Evolutionary conservation across 1,140 invertebrate species (phyloP).

Genomic region (Dinoponera quadriceps): DNA sequence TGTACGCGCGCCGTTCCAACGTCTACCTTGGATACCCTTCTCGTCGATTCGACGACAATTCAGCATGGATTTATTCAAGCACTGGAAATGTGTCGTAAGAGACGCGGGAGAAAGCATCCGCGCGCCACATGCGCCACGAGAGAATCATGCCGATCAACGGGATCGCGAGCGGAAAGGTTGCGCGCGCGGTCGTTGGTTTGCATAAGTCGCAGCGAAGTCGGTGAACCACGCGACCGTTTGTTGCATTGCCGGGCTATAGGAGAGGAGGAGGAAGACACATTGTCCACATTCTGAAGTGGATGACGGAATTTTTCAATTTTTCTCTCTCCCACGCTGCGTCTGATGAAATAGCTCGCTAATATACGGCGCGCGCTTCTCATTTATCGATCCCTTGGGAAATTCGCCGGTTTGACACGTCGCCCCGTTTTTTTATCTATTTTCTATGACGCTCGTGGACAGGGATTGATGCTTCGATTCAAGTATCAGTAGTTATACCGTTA

Average conservation of each 20-base stretch:
- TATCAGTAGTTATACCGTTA: constrained; percentile 1
- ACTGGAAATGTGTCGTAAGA: too few relatives aligned
- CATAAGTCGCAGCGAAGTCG: constrained; percentile 7
- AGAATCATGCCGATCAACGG: constrained; percentile 61
- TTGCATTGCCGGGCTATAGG: constrained; percentile 60
- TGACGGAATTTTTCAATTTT: constrained; percentile 22
- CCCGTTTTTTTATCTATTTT: not conserved
- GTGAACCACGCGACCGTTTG: constrained; percentile 57
- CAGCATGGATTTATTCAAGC: too few relatives aligned
- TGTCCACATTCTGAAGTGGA: constrained; percentile 44
- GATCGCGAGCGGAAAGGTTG: constrained; percentile 49
- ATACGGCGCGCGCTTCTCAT: not conserved
- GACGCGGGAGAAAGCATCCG: not conserved
- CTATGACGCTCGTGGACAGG: not conserved
- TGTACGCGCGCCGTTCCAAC: too few relatives aligned
- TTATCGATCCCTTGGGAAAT: not conserved
- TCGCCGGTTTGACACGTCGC: not conserved
- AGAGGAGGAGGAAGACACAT: constrained; percentile 14
- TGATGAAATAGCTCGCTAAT: not conserved
- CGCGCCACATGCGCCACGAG: too few relatives aligned
- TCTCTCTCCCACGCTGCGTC: too few relatives aligned
- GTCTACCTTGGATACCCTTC: too few relatives aligned
- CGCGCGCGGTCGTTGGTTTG: constrained; percentile 13
- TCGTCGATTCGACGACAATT: too few relatives aligned
- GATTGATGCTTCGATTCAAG: too few relatives aligned